Conservation (phyloP, 2,113 vertebrate genomes). For the Thermophis baileyi region DNA sequence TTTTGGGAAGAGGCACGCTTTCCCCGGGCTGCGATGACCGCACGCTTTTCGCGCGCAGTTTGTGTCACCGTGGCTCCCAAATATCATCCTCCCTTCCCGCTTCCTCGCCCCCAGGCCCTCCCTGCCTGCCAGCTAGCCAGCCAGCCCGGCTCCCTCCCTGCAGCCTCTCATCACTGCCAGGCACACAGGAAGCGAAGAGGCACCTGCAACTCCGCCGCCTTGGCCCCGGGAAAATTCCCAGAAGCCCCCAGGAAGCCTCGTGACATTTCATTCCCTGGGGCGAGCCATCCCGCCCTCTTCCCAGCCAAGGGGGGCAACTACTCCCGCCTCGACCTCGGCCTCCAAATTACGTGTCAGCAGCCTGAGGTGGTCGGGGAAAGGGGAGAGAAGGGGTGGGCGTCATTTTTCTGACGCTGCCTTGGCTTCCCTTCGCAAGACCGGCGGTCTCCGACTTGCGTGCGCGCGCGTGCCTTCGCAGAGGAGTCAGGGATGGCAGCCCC, state of each 20-base stretch:
- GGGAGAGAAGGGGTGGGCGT: neutral
- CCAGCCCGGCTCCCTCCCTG: neutral
- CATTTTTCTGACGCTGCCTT: neutral
- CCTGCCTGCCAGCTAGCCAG: neutral
- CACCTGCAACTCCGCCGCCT: neutral
- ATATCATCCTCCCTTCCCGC: neutral
- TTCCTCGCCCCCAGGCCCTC: neutral
- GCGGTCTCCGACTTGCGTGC: neutral
- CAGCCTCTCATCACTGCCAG: neutral
- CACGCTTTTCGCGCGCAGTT: neutral
- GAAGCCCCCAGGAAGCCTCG: neutral
- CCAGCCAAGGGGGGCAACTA: neutral
- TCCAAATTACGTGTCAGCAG: neutral
- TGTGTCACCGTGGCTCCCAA: conserved; percentile 14
- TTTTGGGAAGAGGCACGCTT: conserved; percentile 10
- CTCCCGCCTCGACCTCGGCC: neutral
- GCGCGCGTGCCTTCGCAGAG: neutral
- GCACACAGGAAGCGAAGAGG: neutral
- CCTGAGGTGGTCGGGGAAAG: neutral
- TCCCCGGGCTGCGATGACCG: conserved; percentile 16
- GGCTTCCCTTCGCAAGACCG: neutral
- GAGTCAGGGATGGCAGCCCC: neutral
- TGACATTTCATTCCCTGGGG: neutral
- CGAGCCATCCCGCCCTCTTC: neutral
- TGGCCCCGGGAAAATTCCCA: neutral